Evolutionary conservation across 1,140 invertebrate genomes (phyloP), one percentile per base, ranked within the genome.

Genomic region (Mylabris phalerata): DNA sequence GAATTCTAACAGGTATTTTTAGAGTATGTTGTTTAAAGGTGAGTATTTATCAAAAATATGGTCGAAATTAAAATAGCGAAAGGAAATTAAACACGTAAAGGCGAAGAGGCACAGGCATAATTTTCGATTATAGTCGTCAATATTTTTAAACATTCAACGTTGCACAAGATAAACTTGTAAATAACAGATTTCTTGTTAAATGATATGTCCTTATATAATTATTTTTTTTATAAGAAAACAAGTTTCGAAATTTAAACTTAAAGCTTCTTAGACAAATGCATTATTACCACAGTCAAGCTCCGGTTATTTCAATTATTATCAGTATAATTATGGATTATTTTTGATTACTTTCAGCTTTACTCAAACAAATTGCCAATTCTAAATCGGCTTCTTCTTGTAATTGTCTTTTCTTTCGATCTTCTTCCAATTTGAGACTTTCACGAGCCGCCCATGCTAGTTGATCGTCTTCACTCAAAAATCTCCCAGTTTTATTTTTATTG

Each of bases 401-500:
- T 26, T 76, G 64, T 39, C 77, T 62, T 42, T 71, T 73, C 50
- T 76, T 74, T 1, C 75, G 70, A 50, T 78, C 76, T 32, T 73
- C 73, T 62, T 79, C 74, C 40, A 79, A 63, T 6, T 73, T 71
- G 44, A 75, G 68, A 41, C 79, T 80, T 67, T 81, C 80, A n/a
- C 76, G 72, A 10, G 78, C 79, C 3, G 80, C 80, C 80, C 80
- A 82, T 4, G 77, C 79, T 69, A 79, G 71, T 69, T 81, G 80
- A 64, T 78, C 73, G 60, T 79, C 78, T 62, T 81, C 80, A 24
- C 57, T 65, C 2, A 57, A 52, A 6, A 65, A 46, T n/a, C 55
- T 39, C 19, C 19, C 19, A 19, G 19, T 19, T 19, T 19, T 19
- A 4, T 48, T 13, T 26, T 4, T 24, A 42, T 42, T 42, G 5